Percentiles rank a stretch among this genome's conserved stretches.
Conservation (phyloP, 2,888 invertebrate species). For the Tholera decimalis region DNA sequence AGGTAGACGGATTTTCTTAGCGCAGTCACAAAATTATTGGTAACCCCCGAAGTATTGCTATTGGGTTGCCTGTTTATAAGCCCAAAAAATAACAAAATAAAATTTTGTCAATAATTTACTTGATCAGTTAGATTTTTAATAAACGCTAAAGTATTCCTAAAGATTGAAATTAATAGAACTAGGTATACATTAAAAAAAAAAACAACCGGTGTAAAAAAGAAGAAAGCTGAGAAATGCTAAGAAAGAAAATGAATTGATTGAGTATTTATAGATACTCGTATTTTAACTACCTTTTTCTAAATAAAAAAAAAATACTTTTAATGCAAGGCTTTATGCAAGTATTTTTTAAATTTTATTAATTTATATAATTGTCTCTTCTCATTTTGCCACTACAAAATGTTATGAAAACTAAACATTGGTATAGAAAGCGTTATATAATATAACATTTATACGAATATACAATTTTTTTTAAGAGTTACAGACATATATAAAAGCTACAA, state of each 20-base stretch:
- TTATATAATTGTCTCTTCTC: background rate
- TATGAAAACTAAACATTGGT: constrained; percentile 21
- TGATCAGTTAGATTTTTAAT: background rate
- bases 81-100: background rate
- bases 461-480: constrained; percentile 40
- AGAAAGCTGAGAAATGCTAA: too few relatives aligned
- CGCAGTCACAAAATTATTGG: background rate
- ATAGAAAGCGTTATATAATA: constrained; percentile 34
- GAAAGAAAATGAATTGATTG: too few relatives aligned
- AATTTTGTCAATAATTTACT: too few relatives aligned
- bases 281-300: too few relatives aligned
- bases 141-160: too few relatives aligned
- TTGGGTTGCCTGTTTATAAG: background rate
- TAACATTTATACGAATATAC: constrained; percentile 26
- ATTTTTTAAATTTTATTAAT: background rate
- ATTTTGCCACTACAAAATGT: constrained; percentile 16
- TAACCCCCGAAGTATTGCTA: too few relatives aligned
- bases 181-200: background rate
- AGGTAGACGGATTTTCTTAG: too few relatives aligned
- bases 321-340: constrained; percentile 10
- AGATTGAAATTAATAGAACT: background rate
- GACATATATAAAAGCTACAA: constrained; percentile 71
- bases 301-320: too few relatives aligned
- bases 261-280: too few relatives aligned
- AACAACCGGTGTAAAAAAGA: background rate